Conservation (phyloP, 1,140 invertebrate genomes). For the Tetragnatha versicolor region DNA sequence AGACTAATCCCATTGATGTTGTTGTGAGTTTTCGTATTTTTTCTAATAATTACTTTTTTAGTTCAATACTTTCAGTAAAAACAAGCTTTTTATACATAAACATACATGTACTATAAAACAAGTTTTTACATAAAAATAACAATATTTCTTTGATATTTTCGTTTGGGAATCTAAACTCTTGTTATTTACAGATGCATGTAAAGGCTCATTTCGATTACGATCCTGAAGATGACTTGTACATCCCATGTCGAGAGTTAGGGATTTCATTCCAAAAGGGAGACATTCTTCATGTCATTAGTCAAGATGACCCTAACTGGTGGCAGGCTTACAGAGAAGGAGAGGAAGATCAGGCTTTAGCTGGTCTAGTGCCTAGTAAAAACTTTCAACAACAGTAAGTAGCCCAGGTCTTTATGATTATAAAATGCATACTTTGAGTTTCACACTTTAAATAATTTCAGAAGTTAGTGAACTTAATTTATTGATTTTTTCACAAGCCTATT, state of each 20-base stretch:
- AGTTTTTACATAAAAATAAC: not conserved
- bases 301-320: conserved; percentile 69
- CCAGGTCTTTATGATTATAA: too few species aligned
- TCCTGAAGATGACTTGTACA: conserved; percentile 97
- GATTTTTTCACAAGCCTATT: too few species aligned
- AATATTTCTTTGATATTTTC: not conserved
- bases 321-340: conserved; percentile 92
- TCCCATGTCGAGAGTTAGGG: conserved; percentile 94
- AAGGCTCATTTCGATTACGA: conserved; percentile 91
- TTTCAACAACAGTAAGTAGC: conserved; percentile 95
- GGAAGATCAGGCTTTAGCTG: conserved; percentile 91
- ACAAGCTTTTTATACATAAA: not conserved
- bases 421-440: too few species aligned
- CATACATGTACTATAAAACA: not conserved
- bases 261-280: conserved; percentile 89
- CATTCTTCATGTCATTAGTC: conserved; percentile 92
- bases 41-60: not conserved
- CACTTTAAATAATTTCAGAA: too few species aligned
- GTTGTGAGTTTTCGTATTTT: conserved; percentile 28
- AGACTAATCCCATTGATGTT: conserved; percentile 6
- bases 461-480: too few species aligned
- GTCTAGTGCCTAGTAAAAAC: conserved; percentile 91
- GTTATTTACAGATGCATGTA: conserved; percentile 55
- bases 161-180: not conserved
- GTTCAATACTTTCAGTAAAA: not conserved